Percentiles rank a stretch among this genome's conserved stretches.
phyloP scores from a whole-genome alignment of 92 coral and sea anemone genomes.

The Epizoanthus ramosus region DNA sequence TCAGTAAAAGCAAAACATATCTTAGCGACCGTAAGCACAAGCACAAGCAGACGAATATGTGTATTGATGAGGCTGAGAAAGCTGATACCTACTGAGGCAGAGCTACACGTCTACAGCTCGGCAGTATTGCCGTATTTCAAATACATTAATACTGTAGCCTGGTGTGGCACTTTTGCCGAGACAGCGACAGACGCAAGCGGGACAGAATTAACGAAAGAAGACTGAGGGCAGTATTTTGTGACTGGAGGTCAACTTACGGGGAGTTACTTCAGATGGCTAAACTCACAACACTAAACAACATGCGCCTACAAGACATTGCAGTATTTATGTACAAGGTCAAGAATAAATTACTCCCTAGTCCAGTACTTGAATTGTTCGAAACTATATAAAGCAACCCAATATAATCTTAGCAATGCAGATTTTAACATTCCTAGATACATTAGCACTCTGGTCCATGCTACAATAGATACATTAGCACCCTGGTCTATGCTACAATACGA shows the following conservation, averaged over 20 bases:
- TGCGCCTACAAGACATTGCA: conserved; percentile 35
- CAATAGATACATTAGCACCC: too few relatives aligned
- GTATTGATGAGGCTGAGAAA: conserved; percentile 39
- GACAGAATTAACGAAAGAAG: conserved; percentile 36
- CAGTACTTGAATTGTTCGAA: conserved; percentile 26
- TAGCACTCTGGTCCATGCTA: too few relatives aligned
- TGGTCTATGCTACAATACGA: too few relatives aligned
- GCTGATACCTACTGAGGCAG: conserved; percentile 42
- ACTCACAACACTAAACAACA: conserved; percentile 8
- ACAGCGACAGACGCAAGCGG: conserved; percentile 27
- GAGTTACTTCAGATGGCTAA: conserved; percentile 35
- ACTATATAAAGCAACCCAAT: conserved; percentile 22
- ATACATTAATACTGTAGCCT: conserved; percentile 15
- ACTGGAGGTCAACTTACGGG: conserved; percentile 46
- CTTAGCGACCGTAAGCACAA: conserved; percentile 15
- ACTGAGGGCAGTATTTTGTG: conserved; percentile 47
- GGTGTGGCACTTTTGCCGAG: conserved; percentile 38
- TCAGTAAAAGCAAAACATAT: too few relatives aligned
- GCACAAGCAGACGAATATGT: conserved; percentile 18
- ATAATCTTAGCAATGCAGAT: conserved; percentile 9
- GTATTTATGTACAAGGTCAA: conserved; percentile 25
- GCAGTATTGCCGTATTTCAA: conserved; percentile 40
- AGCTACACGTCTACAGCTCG: conserved; percentile 28
- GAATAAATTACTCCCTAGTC: conserved; percentile 25
- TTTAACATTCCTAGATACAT: neutral